Evolutionary conservation across 2,113 vertebrate genomes (phyloP).

Genomic region (Varanus komodoensis): DNA sequence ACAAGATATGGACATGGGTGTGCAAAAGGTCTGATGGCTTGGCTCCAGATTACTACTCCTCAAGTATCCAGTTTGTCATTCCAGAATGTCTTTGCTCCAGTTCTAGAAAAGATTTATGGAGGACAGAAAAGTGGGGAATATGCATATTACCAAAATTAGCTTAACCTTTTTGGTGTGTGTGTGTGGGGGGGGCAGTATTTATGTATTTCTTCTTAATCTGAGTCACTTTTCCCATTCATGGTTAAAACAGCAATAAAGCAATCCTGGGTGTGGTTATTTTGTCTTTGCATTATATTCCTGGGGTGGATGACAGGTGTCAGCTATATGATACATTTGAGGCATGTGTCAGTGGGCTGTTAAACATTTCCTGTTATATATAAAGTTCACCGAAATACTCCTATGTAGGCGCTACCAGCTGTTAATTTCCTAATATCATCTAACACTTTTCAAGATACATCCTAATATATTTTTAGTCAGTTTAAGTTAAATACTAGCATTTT

Average conservation of each 20-base stretch:
- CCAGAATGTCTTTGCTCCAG: conserved; percentile 33
- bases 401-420: background rate
- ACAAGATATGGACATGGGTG: background rate
- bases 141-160: conserved; percentile 41
- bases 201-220: conserved; percentile 69
- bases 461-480: background rate
- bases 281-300: conserved; percentile 37
- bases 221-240: conserved; percentile 58
- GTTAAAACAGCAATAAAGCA: conserved; percentile 61
- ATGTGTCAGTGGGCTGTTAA: conserved; percentile 43
- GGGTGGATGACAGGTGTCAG: conserved; percentile 59
- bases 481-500: background rate
- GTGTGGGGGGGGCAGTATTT: too few relatives aligned
- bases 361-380: conserved; percentile 17
- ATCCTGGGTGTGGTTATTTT: conserved; percentile 62
- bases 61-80: background rate
- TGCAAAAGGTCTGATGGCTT: background rate
- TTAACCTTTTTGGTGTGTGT: conserved; percentile 37
- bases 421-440: conserved; percentile 6
- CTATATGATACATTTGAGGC: conserved; percentile 25
- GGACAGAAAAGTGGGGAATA: conserved; percentile 28
- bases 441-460: conserved; percentile 5
- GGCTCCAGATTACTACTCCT: background rate
- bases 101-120: conserved; percentile 5
- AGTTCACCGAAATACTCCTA: background rate